Evolutionary conservation across 2,113 vertebrate species (phyloP).

Genomic region (Microtus montanus): DNA sequence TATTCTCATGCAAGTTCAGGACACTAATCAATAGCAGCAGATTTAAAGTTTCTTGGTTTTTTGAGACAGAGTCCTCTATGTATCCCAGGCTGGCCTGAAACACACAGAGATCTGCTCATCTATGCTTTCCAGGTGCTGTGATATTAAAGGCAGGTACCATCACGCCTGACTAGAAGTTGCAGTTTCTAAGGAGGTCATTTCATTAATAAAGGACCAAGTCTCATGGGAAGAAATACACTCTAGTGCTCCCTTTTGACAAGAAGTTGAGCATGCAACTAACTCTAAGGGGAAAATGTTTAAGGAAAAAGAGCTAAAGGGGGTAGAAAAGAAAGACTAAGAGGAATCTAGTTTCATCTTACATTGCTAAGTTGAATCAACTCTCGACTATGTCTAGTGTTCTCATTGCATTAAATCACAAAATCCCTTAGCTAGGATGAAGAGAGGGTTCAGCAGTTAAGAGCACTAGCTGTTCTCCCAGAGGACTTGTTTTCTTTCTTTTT

Average conservation of each 20-base stretch:
- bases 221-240: slow-evolving; percentile 16
- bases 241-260: not conserved
- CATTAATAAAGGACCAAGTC: slow-evolving; percentile 6
- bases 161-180: not conserved
- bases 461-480: not conserved
- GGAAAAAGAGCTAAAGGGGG: not conserved
- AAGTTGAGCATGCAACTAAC: not conserved
- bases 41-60: not conserved
- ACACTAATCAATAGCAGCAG: not conserved
- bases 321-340: slow-evolving; percentile 16
- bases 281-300: not conserved
- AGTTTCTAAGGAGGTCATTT: slow-evolving; percentile 21
- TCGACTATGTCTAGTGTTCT: not conserved
- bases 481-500: no score
- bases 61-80: not conserved
- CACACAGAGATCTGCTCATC: not conserved
- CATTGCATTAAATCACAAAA: not conserved
- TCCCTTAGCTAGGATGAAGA: not conserved
- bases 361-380: not conserved
- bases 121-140: not conserved
- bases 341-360: not conserved
- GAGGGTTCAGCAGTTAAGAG: not conserved
- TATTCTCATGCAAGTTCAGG: not conserved
- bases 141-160: not conserved
- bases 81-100: not conserved